Evolutionary conservation across 2,113 vertebrate species (phyloP).

Genomic region (Galeopterus variegatus): DNA sequence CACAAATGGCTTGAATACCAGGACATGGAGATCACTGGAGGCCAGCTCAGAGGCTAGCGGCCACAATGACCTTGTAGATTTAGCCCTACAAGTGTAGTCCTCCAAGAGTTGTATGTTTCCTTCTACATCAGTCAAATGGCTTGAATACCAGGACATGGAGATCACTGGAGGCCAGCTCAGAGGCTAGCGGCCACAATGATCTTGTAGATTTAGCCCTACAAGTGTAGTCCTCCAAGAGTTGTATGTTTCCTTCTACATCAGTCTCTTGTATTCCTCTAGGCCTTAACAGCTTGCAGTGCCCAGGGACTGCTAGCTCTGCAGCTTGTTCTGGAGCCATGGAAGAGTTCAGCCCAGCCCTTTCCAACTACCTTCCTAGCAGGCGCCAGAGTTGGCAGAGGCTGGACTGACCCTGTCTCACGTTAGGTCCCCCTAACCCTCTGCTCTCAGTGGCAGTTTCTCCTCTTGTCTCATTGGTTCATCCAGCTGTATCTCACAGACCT

Average conservation of each 20-base stretch:
- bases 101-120: neutral
- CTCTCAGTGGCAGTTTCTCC: neutral
- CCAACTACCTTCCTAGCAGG: neutral
- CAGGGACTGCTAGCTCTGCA: neutral
- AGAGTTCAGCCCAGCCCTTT: neutral
- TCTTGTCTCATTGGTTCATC: neutral
- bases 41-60: neutral
- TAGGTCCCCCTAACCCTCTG: neutral
- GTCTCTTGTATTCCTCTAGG: neutral
- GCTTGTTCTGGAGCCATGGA: neutral
- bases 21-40: neutral
- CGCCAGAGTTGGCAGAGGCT: neutral
- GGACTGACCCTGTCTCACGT: neutral
- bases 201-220: neutral
- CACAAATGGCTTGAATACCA: neutral
- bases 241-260: neutral
- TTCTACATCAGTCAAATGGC: neutral
- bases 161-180: neutral
- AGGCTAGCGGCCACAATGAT: neutral
- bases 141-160: neutral
- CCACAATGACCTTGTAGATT: neutral
- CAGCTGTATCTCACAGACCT: neutral
- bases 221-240: neutral
- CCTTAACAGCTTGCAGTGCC: neutral
- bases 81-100: neutral